Evolutionary conservation across 35 echinoderm and acorn worm genomes (phyloP).

Genomic region (Chiridota heheva): DNA sequence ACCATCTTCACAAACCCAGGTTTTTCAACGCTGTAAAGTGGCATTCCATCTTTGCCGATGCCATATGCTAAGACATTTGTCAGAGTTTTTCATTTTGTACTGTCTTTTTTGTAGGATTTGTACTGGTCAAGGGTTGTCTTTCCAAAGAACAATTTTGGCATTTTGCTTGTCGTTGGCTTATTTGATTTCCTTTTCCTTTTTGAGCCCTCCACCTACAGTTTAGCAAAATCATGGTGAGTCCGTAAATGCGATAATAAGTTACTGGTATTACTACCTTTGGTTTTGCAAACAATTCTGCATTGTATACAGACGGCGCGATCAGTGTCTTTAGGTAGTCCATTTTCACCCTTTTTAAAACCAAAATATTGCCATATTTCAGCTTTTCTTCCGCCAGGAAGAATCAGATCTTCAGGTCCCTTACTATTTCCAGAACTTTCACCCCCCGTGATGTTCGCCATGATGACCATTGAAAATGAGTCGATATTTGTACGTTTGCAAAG

Average conservation of each 20-base stretch:
- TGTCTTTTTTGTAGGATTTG: background rate
- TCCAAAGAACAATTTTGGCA: no score
- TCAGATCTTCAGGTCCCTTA: no score
- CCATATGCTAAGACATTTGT: background rate
- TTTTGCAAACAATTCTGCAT: constrained; percentile 16
- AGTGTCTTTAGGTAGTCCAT: background rate
- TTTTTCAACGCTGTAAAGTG: background rate
- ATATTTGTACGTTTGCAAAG: no score
- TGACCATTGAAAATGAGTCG: no score
- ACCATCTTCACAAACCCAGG: background rate
- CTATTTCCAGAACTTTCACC: no score
- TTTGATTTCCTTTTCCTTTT: background rate
- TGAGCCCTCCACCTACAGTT: background rate
- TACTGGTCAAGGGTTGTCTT: background rate
- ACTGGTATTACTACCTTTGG: background rate
- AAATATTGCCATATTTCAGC: constrained; percentile 41
- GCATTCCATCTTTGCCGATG: constrained; percentile 10
- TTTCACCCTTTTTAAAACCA: constrained; percentile 5
- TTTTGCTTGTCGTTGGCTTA: background rate
- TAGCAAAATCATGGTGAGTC: background rate
- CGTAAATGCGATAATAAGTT: constrained; percentile 8
- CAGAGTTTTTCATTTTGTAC: background rate
- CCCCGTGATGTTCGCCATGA: no score
- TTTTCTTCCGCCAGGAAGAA: no score
- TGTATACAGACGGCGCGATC: no score